These are phyloP conservation scores for Sebastes hubbsi DNA, from an alignment of 2,797 vertebrate genomes.

Conservation along the genomic window DNA sequence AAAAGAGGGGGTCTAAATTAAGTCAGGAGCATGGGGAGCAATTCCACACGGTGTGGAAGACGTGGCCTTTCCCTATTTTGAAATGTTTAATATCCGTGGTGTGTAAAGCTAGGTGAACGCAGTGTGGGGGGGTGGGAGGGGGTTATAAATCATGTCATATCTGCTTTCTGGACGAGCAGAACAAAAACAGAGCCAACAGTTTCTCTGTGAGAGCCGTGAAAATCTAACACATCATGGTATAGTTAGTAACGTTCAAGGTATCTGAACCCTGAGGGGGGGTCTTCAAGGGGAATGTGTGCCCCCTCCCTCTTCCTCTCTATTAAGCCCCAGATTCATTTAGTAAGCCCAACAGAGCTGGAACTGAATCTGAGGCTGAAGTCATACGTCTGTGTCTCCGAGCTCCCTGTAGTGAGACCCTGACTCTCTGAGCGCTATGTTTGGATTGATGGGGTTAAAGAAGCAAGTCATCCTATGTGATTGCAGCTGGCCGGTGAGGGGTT, in stretches of 20 bases:
- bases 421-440: conserved; percentile 39
- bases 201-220: conserved; percentile 11
- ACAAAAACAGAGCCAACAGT: conserved; percentile 27
- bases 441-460: conserved; percentile 70
- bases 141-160: neutral
- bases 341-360: conserved; percentile 30
- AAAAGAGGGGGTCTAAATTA: conserved; percentile 30
- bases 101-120: conserved; percentile 14
- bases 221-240: conserved; percentile 2
- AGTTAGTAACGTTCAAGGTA: conserved; percentile 28
- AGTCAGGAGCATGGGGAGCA: conserved; percentile 33
- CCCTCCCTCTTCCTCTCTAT: neutral
- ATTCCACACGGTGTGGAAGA: conserved; percentile 17
- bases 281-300: conserved; percentile 10
- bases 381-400: conserved; percentile 47
- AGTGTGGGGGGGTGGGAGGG: fast-evolving
- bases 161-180: conserved; percentile 15
- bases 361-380: conserved; percentile 57
- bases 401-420: conserved; percentile 50
- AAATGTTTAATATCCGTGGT: conserved; percentile 44
- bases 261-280: neutral
- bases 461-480: conserved; percentile 59
- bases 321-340: conserved; percentile 36
- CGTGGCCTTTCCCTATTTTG: neutral
- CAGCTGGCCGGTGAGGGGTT: conserved; percentile 60